phyloP scores from a whole-genome alignment of 30 jellyfish, hydroid and myxozoan species.

The Turritopsis rubra region DNA sequence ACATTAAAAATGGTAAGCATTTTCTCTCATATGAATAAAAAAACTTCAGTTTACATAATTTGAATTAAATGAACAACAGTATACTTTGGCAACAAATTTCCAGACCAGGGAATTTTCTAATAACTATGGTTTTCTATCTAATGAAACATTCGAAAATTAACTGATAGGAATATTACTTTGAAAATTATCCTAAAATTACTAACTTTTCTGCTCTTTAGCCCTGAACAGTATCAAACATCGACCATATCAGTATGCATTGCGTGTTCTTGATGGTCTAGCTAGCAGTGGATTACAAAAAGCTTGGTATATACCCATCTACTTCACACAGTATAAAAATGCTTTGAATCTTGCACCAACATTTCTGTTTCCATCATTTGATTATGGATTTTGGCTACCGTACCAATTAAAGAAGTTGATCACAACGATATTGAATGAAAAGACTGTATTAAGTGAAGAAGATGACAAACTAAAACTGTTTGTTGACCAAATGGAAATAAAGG shows the following conservation, averaged over 20 bases:
- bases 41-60: too few relatives aligned
- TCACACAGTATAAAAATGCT: neutral
- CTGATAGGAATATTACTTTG: neutral
- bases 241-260: neutral
- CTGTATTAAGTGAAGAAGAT: neutral
- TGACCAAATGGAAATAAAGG: neutral
- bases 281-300: neutral
- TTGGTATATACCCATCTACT: neutral
- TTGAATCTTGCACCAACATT: neutral
- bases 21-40: too few relatives aligned
- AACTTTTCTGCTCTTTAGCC: too few relatives aligned
- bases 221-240: neutral
- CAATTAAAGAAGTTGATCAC: neutral
- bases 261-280: neutral
- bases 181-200: neutral
- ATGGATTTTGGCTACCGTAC: neutral
- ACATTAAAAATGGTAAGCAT: too few relatives aligned
- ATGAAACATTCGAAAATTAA: neutral
- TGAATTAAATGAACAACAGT: too few relatives aligned
- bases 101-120: too few relatives aligned
- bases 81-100: too few relatives aligned
- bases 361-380: neutral
- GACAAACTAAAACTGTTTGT: neutral
- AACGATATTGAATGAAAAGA: neutral
- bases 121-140: too few relatives aligned